A percentile compares a stretch with the other conserved stretches of the same genome.
Conservation (phyloP, 2,797 vertebrate species). For the Corythornis leucogaster region DNA sequence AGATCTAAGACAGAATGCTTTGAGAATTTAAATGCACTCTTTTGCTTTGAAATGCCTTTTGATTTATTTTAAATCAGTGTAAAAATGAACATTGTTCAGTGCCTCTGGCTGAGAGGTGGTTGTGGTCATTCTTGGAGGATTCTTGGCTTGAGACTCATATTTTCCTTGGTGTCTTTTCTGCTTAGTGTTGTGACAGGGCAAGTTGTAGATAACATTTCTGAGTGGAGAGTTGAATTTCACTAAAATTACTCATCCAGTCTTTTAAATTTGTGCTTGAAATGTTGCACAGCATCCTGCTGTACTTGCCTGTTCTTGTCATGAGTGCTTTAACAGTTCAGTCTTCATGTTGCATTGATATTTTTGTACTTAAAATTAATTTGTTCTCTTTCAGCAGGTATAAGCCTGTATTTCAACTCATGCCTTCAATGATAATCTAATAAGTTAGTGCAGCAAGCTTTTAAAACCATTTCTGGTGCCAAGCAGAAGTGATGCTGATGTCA, state of each 20-base stretch:
- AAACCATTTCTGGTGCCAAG: constrained; percentile 65
- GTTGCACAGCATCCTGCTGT: not conserved
- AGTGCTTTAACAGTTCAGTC: constrained; percentile 3
- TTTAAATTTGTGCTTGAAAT: not conserved
- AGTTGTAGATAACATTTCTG: not conserved
- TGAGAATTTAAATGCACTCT: not conserved
- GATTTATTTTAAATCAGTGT: not conserved
- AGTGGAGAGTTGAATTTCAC: not conserved
- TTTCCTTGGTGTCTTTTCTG: not conserved
- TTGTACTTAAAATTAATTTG: constrained; percentile 53
- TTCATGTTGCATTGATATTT: not conserved
- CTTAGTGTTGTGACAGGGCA: not conserved
- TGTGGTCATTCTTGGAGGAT: not conserved
- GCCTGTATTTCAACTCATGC: constrained; percentile 61
- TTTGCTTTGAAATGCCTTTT: not conserved
- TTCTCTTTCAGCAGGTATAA: constrained; percentile 70
- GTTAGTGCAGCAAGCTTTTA: constrained; percentile 72
- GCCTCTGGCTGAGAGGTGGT: not conserved
- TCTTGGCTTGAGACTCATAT: not conserved
- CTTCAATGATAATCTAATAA: constrained; percentile 58
- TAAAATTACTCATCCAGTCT: not conserved
- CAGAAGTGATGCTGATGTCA: constrained; percentile 68
- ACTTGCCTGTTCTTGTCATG: not conserved
- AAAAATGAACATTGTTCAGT: not conserved
- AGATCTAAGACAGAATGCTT: not conserved